Percentiles rank a stretch among this genome's conserved stretches.
These are phyloP conservation scores for Crocodylus rhombifer DNA, from an alignment of 2,797 vertebrate species.

Conservation along the genomic window DNA sequence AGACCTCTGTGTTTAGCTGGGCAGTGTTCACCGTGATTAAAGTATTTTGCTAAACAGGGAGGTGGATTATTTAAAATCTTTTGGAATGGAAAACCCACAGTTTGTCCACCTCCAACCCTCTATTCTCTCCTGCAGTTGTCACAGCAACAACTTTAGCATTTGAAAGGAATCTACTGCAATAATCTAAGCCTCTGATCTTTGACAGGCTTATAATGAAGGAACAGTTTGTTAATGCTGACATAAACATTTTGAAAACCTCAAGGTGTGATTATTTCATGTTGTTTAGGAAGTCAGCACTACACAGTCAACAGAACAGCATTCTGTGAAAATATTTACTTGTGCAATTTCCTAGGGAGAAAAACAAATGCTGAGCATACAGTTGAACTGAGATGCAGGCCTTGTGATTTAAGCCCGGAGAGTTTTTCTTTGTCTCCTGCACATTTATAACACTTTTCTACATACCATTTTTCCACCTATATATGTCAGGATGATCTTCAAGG, in stretches of 20 bases:
- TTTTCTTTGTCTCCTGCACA: constrained; percentile 32
- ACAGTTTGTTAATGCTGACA: constrained; percentile 84
- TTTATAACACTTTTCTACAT: background rate
- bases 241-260: constrained; percentile 79
- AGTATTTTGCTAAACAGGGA: constrained; percentile 60
- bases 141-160: constrained; percentile 82
- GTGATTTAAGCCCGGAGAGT: constrained; percentile 19
- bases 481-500: background rate
- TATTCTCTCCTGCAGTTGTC: constrained; percentile 76
- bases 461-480: background rate
- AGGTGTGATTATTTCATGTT: constrained; percentile 73
- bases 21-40: constrained; percentile 10
- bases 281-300: constrained; percentile 75
- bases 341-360: constrained; percentile 71
- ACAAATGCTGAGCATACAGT: constrained; percentile 54
- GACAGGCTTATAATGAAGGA: constrained; percentile 83
- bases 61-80: constrained; percentile 54
- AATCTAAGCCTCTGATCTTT: constrained; percentile 85
- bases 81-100: constrained; percentile 67
- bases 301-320: constrained; percentile 55
- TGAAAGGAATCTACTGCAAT: constrained; percentile 84
- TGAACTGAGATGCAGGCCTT: constrained; percentile 22
- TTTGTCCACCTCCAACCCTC: constrained; percentile 60
- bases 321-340: constrained; percentile 76
- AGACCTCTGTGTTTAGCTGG: background rate